Percentiles rank a stretch among this genome's conserved stretches.
Evolutionary conservation across 2,113 vertebrate species (phyloP).

Genomic region (Urocolius indicus): DNA sequence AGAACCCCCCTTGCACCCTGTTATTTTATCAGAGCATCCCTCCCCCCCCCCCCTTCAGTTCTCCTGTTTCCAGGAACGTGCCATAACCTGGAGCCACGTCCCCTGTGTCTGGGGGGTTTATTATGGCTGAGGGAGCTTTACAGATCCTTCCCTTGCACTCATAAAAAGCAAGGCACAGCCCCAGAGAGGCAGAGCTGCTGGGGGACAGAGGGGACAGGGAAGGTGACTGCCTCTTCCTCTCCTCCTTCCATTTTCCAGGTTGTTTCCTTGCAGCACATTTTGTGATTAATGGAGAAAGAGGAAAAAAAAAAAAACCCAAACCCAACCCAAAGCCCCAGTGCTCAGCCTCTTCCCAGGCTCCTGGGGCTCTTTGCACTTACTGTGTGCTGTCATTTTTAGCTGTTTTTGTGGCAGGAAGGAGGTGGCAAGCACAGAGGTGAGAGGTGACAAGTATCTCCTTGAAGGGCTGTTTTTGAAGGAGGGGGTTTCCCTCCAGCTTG

Average conservation of each 20-base stretch:
- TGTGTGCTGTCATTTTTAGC: background rate
- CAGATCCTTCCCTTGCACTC: background rate
- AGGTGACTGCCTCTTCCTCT: background rate
- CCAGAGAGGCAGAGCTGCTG: background rate
- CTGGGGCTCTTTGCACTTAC: background rate
- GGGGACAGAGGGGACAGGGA: background rate
- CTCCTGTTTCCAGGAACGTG: slow-evolving; percentile 30
- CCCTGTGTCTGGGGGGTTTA: slow-evolving; percentile 58
- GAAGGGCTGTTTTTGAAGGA: background rate
- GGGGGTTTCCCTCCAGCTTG: background rate
- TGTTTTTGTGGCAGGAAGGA: background rate
- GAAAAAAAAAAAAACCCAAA: background rate
- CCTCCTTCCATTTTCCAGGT: slow-evolving; percentile 20
- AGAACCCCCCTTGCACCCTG: slow-evolving; percentile 14
- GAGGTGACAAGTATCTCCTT: background rate
- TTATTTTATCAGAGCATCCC: slow-evolving; percentile 33
- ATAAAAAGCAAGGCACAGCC: slow-evolving; percentile 12
- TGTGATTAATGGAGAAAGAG: background rate
- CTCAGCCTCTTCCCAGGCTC: background rate
- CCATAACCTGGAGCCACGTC: slow-evolving; percentile 11
- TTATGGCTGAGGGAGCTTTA: slow-evolving; percentile 11
- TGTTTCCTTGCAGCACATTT: slow-evolving; percentile 34
- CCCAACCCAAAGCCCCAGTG: background rate
- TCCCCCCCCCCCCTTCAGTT: background rate
- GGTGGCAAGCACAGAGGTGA: background rate